Evolutionary conservation across 2,888 invertebrate genomes (phyloP), one percentile per base, ranked within the genome.

Genomic region (Hydroisotoma schaefferi): DNA sequence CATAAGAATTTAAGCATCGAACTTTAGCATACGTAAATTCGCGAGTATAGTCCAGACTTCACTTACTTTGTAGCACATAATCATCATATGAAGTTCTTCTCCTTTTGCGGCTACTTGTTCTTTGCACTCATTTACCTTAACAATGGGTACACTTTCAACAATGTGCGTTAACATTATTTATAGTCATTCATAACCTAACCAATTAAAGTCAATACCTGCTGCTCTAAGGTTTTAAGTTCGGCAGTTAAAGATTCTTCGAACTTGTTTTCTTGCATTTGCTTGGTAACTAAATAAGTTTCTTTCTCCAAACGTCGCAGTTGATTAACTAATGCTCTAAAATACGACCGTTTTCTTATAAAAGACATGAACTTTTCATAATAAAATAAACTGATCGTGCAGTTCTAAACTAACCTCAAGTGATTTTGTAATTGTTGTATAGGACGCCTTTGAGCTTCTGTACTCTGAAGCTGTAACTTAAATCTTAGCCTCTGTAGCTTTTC

Each of bases 31-130:
- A 51, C 18, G 22, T 12, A n/a, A n/a, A n/a, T n/a, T n/a, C n/a
- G n/a, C n/a, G n/a, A n/a, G n/a, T n/a, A n/a, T n/a, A n/a, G n/a
- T n/a, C n/a, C n/a, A n/a, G n/a, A n/a, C 8, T n/a, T 53, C 12
- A 23, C 8, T 5, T 55, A 68, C 71, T 74, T 92, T 90, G 78
- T 90, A 90, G 76, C 91, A 94, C 69, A 91, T 90, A 71, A 98
- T 84, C 88, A 94, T 92, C 78, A 94, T 92, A 75, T 94, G 91
- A 55, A 98, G 80, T 76, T 98, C 94, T 76, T 97, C 95, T 63
- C 94, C 94, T 69, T 90, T 85, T 0, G 86, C 85, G 75, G 87
- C 87, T 28, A 97, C 83, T 69, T 87, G 85, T 74, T 91, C 92
- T 77, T 97, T 98, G 76, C 90, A 91, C 72, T 91, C 90, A 74